These are phyloP conservation scores for Asbolus verrucosus DNA, from an alignment of 1,140 invertebrate genomes.

Conservation along the genomic window DNA sequence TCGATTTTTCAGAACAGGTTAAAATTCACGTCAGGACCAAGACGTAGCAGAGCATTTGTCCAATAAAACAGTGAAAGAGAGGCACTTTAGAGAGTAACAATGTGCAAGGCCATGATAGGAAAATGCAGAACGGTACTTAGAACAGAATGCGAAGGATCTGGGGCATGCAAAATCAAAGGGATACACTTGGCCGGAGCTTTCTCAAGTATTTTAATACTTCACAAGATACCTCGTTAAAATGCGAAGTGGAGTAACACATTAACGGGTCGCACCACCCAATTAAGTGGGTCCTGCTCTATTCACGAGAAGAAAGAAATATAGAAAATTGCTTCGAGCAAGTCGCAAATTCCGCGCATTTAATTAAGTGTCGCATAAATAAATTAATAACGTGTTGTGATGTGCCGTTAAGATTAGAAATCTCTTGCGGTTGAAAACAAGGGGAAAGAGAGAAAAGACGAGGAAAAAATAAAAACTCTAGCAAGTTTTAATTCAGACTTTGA, in stretches of 20 bases:
- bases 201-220: conserved; percentile 10
- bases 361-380: conserved; percentile 22
- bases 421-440: conserved; percentile 23
- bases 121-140: conserved; percentile 23
- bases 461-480: conserved; percentile 5
- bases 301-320: too few relatives aligned
- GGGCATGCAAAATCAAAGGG: conserved; percentile 30
- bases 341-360: neutral
- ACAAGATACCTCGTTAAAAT: neutral
- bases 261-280: too few relatives aligned
- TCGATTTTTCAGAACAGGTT: conserved; percentile 20
- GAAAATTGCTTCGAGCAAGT: too few relatives aligned
- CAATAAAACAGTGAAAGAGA: conserved; percentile 19
- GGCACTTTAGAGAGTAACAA: conserved; percentile 28
- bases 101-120: conserved; percentile 27
- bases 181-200: too few relatives aligned
- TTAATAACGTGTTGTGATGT: conserved; percentile 29
- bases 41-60: conserved; percentile 6
- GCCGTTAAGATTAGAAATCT: conserved; percentile 28
- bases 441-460: conserved; percentile 7
- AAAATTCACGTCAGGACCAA: neutral
- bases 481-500: conserved; percentile 29
- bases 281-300: too few relatives aligned
- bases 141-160: conserved; percentile 15
- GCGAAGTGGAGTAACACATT: too few relatives aligned